Evolutionary conservation across 1,140 invertebrate species (phyloP), one percentile per base, ranked within the genome.

Genomic region (Anoplolepis gracilipes): DNA sequence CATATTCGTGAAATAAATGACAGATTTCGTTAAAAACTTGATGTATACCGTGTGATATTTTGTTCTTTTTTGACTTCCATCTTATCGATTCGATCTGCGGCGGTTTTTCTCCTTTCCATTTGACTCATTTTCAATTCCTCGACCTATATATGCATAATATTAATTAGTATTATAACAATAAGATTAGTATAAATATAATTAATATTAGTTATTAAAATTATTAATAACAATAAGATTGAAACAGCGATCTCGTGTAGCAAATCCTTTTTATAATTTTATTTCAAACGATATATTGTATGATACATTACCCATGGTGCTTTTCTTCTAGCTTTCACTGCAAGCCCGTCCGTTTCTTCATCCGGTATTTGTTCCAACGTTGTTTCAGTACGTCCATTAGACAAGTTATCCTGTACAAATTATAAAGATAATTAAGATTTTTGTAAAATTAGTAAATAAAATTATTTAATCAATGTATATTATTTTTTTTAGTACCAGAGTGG

Each of bases 51-150:
- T 49, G 90, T 67, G 77, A 78, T 85, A 49, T 57, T 82, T 77
- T 87, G 86, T 77, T 95, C 92, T 79, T 94, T 95, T 61, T 92
- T 93, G 6, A 86, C 64, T 86, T 94, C 93, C 2, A 65, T 30
- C 84, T 93, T 94, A 30, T 94, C 94, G 1, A 86, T 30, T 86
- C 91, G 91, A 62, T 95, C 94, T 0, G 88, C 82, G 22, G 69
- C 85, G 1, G 82, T 90, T 87, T 93, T 94, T 67, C 88, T 92
- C 87, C 92, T 93, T 81, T 95, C 94, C 84, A 94, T 86, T 57
- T 95, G 94, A 89, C 94, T 95, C 33, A 93, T 87, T 75, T 94
- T 95, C 3, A 95, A 81, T 89, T 95, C 94, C 64, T 95, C 93
- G 19, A 95, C 92, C 94, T 95, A 62, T 16, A 61, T 62, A 85